Conservation (phyloP, 2,888 invertebrate genomes). For the Steinernema scapterisci region DNA sequence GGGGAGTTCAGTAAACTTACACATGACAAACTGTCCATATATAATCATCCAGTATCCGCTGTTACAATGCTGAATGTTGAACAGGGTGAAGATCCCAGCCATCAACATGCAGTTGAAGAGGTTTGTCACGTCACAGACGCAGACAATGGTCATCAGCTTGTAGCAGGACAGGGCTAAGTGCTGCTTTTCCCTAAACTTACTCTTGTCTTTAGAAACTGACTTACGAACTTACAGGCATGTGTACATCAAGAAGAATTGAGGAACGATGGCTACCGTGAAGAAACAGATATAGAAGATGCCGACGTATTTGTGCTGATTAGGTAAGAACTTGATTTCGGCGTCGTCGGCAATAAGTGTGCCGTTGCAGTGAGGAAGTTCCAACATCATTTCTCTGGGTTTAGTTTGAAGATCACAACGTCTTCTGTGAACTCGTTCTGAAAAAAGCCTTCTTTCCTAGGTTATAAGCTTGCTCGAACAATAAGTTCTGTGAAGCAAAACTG, state of each 20-base stretch:
- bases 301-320: not conserved
- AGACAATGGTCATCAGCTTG: conserved; percentile 17
- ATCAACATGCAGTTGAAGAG: not conserved
- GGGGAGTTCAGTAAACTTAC: not conserved
- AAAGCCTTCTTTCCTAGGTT: too few species aligned
- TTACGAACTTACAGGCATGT: conserved; percentile 16
- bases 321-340: not conserved
- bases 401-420: too few species aligned
- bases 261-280: not conserved
- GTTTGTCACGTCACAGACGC: conserved; percentile 9
- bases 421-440: too few species aligned
- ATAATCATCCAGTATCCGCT: not conserved
- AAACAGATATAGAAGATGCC: conserved; percentile 1
- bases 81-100: not conserved
- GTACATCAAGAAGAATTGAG: conserved; percentile 12
- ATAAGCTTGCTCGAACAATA: too few species aligned
- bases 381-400: too few species aligned
- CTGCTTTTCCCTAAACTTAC: conserved; percentile 1
- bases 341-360: not conserved
- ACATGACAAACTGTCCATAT: conserved; percentile 23
- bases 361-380: conserved; percentile 12
- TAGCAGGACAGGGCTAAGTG: not conserved
- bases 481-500: too few species aligned
- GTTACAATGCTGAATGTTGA: conserved; percentile 12
- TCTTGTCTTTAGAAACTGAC: not conserved